A percentile compares a stretch with the other conserved stretches of the same genome.
Evolutionary conservation across 2,113 vertebrate genomes (phyloP).

Genomic region (Otolemur garnettii): DNA sequence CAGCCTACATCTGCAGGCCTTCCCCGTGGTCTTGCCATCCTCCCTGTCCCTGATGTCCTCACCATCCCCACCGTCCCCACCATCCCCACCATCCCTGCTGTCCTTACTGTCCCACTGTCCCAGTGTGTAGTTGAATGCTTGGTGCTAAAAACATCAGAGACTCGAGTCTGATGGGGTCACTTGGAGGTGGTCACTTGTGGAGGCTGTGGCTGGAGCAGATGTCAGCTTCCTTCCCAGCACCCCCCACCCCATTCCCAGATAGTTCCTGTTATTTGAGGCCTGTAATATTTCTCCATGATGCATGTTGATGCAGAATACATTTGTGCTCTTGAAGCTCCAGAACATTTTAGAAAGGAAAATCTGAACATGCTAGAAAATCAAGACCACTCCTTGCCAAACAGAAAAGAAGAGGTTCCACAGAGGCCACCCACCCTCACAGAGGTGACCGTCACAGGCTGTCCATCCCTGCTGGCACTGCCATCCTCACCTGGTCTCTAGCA

Average conservation of each 20-base stretch:
- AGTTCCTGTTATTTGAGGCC: slow-evolving; percentile 54
- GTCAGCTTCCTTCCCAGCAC: slow-evolving; percentile 70
- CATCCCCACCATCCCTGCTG: too few relatives aligned
- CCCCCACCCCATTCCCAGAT: background rate
- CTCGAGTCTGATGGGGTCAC: background rate
- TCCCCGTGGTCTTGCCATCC: too few relatives aligned
- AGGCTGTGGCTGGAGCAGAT: slow-evolving; percentile 43
- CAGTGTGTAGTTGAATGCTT: too few relatives aligned
- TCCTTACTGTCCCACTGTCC: too few relatives aligned
- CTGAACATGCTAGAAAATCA: slow-evolving; percentile 70
- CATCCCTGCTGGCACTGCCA: background rate
- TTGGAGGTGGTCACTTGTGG: slow-evolving; percentile 77
- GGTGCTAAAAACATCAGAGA: slow-evolving; percentile 67
- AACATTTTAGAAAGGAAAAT: slow-evolving; percentile 67
- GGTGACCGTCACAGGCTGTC: background rate
- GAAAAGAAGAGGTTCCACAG: background rate
- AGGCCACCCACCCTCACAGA: background rate
- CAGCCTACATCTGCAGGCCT: slow-evolving; percentile 71
- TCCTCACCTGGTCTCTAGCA: slow-evolving; percentile 17
- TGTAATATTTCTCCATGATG: slow-evolving; percentile 53
- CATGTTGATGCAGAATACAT: slow-evolving; percentile 52
- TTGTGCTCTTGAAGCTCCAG: slow-evolving; percentile 11
- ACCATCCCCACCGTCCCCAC: too few relatives aligned
- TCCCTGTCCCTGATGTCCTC: too few relatives aligned
- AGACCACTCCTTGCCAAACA: slow-evolving; percentile 7